Conservation (phyloP, 2,888 invertebrate genomes). For the Stictocephala bisonia region DNA sequence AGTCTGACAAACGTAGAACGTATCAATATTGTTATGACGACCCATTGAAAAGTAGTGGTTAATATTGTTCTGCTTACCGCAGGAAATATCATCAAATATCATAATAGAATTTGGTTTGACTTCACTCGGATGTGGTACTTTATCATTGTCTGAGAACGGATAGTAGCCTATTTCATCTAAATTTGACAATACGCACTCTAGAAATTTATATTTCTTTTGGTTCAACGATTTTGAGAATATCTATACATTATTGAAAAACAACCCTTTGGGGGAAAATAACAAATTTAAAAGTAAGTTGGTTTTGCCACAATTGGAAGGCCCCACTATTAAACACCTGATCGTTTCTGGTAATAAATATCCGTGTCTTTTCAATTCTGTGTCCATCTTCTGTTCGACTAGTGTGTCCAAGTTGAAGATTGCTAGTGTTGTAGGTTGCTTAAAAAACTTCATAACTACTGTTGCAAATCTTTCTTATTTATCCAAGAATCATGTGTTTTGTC, state of each 20-base stretch:
- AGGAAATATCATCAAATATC: conserved; percentile 42
- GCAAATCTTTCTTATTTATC: conserved; percentile 24
- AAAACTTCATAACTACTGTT: not conserved
- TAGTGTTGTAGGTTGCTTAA: not conserved
- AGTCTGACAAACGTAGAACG: conserved; percentile 40
- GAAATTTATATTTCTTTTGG: conserved; percentile 40
- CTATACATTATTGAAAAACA: conserved; percentile 41
- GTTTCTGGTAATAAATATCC: conserved; percentile 17
- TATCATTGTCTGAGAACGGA: conserved; percentile 3
- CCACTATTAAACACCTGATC: conserved; percentile 25
- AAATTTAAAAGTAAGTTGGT: conserved; percentile 44
- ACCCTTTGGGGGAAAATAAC: conserved; percentile 29
- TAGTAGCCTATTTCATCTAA: conserved; percentile 17
- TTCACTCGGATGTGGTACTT: conserved; percentile 13
- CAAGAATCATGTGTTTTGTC: conserved; percentile 30
- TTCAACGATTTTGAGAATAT: conserved; percentile 41
- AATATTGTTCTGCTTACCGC: conserved; percentile 34
- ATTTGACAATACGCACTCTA: not conserved
- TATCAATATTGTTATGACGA: conserved; percentile 38
- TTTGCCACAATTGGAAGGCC: conserved; percentile 32
- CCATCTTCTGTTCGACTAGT: not conserved
- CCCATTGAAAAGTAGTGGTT: conserved; percentile 33
- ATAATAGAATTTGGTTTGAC: conserved; percentile 28
- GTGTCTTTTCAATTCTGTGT: not conserved
- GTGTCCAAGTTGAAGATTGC: not conserved